Conservation (phyloP, 2,797 vertebrate genomes). For the Allobates femoralis region DNA sequence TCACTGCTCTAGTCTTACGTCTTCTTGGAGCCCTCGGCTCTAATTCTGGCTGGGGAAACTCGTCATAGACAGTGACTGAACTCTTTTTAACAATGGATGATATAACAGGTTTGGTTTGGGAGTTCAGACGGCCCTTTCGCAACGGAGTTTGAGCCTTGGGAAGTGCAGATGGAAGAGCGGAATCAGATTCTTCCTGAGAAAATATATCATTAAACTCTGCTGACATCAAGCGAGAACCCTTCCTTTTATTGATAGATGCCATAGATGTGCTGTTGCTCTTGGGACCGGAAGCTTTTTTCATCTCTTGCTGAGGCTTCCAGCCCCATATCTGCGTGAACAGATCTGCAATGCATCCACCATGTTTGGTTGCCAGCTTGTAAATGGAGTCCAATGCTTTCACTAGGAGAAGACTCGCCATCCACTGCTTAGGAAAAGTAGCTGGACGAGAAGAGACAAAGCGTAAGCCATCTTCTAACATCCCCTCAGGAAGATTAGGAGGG, state of each 20-base stretch:
- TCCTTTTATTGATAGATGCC: constrained; percentile 11
- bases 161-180: constrained; percentile 57
- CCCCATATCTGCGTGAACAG: constrained; percentile 79
- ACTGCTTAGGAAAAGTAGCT: constrained; percentile 67
- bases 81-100: constrained; percentile 65
- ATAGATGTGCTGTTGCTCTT: not conserved
- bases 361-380: constrained; percentile 72
- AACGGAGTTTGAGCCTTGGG: constrained; percentile 72
- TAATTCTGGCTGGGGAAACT: constrained; percentile 66
- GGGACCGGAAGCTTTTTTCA: constrained; percentile 40
- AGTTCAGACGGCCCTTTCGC: constrained; percentile 58
- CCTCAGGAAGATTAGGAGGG: constrained; percentile 60
- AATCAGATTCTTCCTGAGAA: constrained; percentile 65
- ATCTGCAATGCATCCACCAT: constrained; percentile 69
- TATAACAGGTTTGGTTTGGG: constrained; percentile 60
- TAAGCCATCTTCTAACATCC: constrained; percentile 79
- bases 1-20: constrained; percentile 78
- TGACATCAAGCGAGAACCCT: not conserved
- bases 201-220: not conserved
- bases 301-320: constrained; percentile 74
- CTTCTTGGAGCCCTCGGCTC: constrained; percentile 78
- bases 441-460: constrained; percentile 73
- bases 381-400: constrained; percentile 77
- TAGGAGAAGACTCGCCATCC: constrained; percentile 79
- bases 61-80: constrained; percentile 85